Conservation (phyloP, 2,888 invertebrate species). For the Cataglyphis altisquamis region DNA sequence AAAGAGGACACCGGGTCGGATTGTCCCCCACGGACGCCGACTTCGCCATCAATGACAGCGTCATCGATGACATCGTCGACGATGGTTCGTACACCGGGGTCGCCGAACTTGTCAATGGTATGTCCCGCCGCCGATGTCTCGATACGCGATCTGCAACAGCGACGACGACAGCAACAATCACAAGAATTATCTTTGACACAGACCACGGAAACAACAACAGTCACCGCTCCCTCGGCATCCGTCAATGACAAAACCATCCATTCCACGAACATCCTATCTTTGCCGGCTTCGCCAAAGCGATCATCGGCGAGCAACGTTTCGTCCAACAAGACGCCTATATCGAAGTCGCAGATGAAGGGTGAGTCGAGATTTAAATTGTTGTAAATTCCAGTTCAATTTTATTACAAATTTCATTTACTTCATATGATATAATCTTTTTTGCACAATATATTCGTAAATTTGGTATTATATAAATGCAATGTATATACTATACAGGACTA, state of each 20-base stretch:
- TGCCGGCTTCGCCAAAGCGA: slow-evolving; percentile 80
- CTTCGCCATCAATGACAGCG: slow-evolving; percentile 70
- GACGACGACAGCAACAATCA: slow-evolving; percentile 58
- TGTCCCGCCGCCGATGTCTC: not conserved
- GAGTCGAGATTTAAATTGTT: slow-evolving; percentile 56
- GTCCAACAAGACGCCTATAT: slow-evolving; percentile 85
- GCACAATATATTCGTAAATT: not conserved
- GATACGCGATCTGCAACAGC: slow-evolving; percentile 52
- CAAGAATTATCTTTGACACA: slow-evolving; percentile 48
- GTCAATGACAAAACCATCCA: slow-evolving; percentile 58
- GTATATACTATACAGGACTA: not conserved
- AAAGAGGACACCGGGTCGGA: slow-evolving; percentile 71
- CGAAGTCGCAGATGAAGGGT: slow-evolving; percentile 95
- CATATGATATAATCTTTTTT: not conserved
- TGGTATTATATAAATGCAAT: not conserved
- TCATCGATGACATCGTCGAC: slow-evolving; percentile 64
- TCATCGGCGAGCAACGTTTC: slow-evolving; percentile 60
- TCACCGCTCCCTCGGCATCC: slow-evolving; percentile 71
- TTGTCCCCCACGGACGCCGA: slow-evolving; percentile 76
- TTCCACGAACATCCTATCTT: slow-evolving; percentile 76
- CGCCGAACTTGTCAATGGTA: slow-evolving; percentile 38
- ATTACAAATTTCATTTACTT: not conserved
- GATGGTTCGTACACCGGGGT: slow-evolving; percentile 52
- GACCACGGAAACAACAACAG: slow-evolving; percentile 58
- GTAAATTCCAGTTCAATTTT: not conserved